These are phyloP conservation scores for Mnemiopsis leidyi DNA, from an alignment of 37 sponge, comb jelly and placozoan genomes.

Conservation along the genomic window DNA sequence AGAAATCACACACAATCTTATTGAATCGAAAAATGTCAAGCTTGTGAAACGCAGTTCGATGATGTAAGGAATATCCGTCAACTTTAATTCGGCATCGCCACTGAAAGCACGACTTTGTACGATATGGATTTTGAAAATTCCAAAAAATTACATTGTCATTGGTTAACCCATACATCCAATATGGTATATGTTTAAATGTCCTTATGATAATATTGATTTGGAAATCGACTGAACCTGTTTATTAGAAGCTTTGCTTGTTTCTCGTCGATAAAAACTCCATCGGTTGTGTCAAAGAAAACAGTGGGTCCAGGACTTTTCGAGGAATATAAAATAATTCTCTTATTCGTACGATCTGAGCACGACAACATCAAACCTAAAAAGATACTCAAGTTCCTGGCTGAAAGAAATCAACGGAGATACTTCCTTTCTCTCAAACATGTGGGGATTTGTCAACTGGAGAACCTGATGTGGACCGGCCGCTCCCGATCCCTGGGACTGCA, in stretches of 20 bases:
- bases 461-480: too few relatives aligned
- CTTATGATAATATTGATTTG: too few relatives aligned
- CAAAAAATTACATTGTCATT: neutral
- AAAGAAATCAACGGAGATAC: too few relatives aligned
- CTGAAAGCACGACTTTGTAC: neutral
- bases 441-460: too few relatives aligned
- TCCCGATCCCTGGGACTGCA: too few relatives aligned
- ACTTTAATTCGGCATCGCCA: neutral
- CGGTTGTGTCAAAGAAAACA: neutral
- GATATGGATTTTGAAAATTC: neutral
- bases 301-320: slow-evolving; percentile 10
- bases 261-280: neutral
- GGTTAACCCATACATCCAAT: neutral
- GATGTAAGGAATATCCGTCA: neutral
- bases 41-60: neutral
- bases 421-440: too few relatives aligned
- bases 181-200: too few relatives aligned
- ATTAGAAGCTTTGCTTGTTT: neutral
- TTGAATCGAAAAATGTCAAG: neutral
- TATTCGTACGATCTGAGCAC: neutral
- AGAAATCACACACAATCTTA: neutral
- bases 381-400: too few relatives aligned
- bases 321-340: neutral
- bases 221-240: neutral
- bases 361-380: too few relatives aligned